phyloP scores from a whole-genome alignment of 2,888 invertebrate species.

The Drosophila anceps region DNA sequence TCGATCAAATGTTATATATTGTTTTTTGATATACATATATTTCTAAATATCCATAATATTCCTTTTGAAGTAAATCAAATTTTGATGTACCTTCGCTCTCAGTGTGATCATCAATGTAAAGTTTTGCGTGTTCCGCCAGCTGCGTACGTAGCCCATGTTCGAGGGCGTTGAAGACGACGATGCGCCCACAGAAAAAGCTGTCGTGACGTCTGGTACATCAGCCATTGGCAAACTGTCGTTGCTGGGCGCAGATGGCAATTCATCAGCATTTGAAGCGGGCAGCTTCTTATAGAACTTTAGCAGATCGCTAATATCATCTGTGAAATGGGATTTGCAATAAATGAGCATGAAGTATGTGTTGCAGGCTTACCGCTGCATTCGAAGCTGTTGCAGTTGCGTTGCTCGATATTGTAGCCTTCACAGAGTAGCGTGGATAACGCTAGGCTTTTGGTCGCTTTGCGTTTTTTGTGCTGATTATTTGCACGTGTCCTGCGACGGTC shows the following conservation, averaged over 20 bases:
- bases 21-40: too few species aligned
- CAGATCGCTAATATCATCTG: constrained; percentile 85
- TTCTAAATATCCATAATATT: neutral
- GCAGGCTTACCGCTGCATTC: constrained; percentile 83
- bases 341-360: neutral
- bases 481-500: constrained; percentile 53
- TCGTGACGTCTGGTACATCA: constrained; percentile 51
- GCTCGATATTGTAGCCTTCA: constrained; percentile 85
- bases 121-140: constrained; percentile 83
- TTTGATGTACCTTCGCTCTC: constrained; percentile 80
- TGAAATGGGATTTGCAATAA: neutral
- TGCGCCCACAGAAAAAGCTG: constrained; percentile 35
- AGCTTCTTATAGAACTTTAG: constrained; percentile 85
- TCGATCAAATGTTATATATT: neutral
- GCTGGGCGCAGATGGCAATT: constrained; percentile 40
- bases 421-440: constrained; percentile 84
- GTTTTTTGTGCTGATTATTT: constrained; percentile 71
- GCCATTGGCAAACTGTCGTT: constrained; percentile 28
- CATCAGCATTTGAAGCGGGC: constrained; percentile 71
- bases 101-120: constrained; percentile 85
- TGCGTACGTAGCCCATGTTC: constrained; percentile 82
- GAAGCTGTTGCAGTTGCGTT: constrained; percentile 85
- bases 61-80: neutral
- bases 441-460: constrained; percentile 79
- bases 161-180: constrained; percentile 79